Conservation (phyloP, 37 sponge, comb jelly and placozoan species). For the Tethya wilhelma region DNA sequence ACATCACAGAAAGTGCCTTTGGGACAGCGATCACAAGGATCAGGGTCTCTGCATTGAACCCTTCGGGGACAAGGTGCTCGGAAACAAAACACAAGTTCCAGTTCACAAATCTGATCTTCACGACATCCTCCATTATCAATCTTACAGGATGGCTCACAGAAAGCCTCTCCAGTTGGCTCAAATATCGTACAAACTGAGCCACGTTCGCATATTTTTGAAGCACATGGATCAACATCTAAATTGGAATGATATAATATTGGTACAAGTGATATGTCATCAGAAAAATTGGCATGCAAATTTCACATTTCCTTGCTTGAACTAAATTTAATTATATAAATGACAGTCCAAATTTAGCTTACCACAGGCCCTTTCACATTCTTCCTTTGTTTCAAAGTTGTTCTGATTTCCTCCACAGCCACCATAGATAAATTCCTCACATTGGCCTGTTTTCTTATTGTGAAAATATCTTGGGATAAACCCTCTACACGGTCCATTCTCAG, state of each 20-base stretch:
- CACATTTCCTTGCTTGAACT: background rate
- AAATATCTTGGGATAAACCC: constrained; percentile 15
- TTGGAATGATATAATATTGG: background rate
- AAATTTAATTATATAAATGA: background rate
- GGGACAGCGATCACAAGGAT: background rate
- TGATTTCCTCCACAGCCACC: constrained; percentile 56
- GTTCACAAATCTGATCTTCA: background rate
- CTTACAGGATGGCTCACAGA: constrained; percentile 17
- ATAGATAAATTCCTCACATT: constrained; percentile 45
- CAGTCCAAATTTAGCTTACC: background rate
- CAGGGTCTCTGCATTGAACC: background rate
- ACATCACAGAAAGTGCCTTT: background rate
- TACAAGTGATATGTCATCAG: background rate
- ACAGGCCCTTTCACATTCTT: constrained; percentile 30
- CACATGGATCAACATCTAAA: background rate
- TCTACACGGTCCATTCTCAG: constrained; percentile 46
- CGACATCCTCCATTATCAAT: constrained; percentile 25
- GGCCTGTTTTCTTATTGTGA: constrained; percentile 18
- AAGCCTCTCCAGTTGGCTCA: background rate
- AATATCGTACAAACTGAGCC: constrained; percentile 1
- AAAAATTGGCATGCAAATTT: background rate
- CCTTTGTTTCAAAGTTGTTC: constrained; percentile 31
- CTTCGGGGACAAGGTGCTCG: constrained; percentile 17
- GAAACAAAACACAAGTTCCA: constrained; percentile 1
- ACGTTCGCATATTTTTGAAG: background rate